Conservation (phyloP, 53 echinoderm and acorn worm species). For the Mesocentrotus franciscanus region DNA sequence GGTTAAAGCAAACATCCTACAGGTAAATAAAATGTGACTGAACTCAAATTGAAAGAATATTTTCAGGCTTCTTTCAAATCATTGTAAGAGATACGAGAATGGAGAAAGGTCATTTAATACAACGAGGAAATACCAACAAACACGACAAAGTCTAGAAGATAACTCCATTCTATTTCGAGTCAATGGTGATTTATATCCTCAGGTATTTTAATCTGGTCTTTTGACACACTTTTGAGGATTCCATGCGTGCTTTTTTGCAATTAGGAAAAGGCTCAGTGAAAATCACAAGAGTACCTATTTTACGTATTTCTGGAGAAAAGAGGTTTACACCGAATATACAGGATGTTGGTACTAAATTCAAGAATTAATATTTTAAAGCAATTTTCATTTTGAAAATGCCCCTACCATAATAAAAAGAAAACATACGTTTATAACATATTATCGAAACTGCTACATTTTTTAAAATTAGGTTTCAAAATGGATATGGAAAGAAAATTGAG, state of each 20-base stretch:
- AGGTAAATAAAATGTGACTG: neutral
- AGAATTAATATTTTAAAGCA: neutral
- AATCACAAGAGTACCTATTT: neutral
- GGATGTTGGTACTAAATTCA: neutral
- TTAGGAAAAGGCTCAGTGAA: neutral
- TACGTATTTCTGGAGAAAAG: neutral
- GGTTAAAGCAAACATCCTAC: neutral
- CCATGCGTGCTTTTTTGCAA: too few species aligned
- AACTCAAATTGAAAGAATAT: neutral
- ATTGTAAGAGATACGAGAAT: neutral
- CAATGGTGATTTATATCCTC: neutral
- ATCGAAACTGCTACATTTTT: too few species aligned
- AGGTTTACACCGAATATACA: neutral
- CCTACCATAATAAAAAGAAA: too few species aligned
- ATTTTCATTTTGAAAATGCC: neutral
- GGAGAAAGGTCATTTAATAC: neutral
- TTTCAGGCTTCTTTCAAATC: neutral
- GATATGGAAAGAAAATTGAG: too few species aligned
- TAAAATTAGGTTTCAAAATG: too few species aligned
- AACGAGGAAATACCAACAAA: constrained; percentile 14
- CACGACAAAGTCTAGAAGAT: neutral
- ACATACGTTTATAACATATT: too few species aligned
- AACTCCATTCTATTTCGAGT: neutral
- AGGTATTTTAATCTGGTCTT: constrained; percentile 35
- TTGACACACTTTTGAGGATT: neutral